phyloP scores from a whole-genome alignment of 2,797 vertebrate genomes.

The Picus viridis region DNA sequence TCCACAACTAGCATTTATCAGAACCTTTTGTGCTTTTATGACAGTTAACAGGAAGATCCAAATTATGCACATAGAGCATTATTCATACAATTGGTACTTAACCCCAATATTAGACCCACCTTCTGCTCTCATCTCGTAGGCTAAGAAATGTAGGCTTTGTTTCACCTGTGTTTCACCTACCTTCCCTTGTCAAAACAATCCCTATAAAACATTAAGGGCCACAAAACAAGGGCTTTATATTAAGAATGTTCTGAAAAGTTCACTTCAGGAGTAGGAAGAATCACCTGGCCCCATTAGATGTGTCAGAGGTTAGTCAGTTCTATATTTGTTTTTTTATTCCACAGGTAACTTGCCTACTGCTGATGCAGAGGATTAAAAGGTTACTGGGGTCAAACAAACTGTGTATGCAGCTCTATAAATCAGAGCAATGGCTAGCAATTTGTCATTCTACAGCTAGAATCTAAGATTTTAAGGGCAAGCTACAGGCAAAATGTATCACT shows the following conservation, averaged over 20 bases:
- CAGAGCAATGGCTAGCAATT: neutral
- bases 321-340: neutral
- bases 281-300: neutral
- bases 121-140: neutral
- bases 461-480: neutral
- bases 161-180: neutral
- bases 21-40: neutral
- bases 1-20: neutral
- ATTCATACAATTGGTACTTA: neutral
- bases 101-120: neutral
- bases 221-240: neutral
- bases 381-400: neutral
- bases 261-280: neutral
- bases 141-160: neutral
- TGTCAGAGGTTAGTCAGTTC: neutral
- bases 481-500: neutral
- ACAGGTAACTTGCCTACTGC: neutral
- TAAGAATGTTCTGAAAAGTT: neutral
- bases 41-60: neutral
- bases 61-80: neutral
- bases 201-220: neutral
- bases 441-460: neutral
- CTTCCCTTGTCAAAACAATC: neutral
- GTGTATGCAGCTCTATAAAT: neutral
- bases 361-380: neutral